Evolutionary conservation across 2,797 vertebrate species (phyloP).

Genomic region (Trichosurus vulpecula): DNA sequence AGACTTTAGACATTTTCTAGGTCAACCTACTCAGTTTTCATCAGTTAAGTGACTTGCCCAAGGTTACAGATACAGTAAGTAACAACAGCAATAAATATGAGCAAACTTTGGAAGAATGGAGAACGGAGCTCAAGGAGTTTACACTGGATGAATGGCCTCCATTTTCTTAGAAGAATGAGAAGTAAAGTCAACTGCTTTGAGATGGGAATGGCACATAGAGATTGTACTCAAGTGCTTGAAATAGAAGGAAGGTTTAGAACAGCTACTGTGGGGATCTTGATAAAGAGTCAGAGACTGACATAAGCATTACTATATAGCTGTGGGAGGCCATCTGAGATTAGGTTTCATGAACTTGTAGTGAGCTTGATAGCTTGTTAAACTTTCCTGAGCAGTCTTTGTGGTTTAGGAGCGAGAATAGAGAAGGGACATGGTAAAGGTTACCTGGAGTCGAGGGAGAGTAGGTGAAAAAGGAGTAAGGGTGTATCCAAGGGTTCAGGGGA

Average conservation of each 20-base stretch:
- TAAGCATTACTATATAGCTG: neutral
- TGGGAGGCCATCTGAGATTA: neutral
- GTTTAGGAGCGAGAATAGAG: neutral
- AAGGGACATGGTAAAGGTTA: neutral
- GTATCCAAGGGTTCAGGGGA: neutral
- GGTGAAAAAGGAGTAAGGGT: neutral
- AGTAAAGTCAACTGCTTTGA: neutral
- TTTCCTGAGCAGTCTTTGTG: neutral
- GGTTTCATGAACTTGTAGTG: neutral
- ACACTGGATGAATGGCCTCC: neutral
- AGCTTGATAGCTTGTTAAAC: neutral
- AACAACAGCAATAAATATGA: neutral
- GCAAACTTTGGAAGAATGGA: neutral
- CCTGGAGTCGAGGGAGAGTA: neutral
- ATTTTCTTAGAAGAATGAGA: neutral
- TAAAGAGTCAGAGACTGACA: neutral
- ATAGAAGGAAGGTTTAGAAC: too few species aligned
- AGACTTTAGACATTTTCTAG: neutral
- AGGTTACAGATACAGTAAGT: neutral
- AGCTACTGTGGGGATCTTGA: too few species aligned
- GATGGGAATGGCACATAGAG: too few species aligned
- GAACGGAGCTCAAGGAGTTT: neutral
- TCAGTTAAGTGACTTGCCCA: neutral
- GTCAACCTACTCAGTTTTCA: neutral
- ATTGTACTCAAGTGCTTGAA: too few species aligned